Conservation (phyloP, 2,888 invertebrate species). For the Drosophila demipolita region DNA sequence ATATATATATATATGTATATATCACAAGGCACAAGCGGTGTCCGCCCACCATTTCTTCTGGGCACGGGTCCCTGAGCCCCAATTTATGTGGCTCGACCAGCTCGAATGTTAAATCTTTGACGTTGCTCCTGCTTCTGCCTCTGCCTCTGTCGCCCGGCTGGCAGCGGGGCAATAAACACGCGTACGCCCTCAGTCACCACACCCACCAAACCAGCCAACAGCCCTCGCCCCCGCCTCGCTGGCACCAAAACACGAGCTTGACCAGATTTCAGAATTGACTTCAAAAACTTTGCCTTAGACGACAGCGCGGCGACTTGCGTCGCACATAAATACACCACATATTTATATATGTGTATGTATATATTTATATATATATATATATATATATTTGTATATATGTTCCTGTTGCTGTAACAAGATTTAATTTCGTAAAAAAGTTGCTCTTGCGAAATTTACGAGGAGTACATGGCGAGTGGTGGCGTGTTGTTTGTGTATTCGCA, state of each 20-base stretch:
- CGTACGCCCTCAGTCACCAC: constrained; percentile 65
- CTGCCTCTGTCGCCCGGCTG: constrained; percentile 59
- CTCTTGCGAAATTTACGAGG: constrained; percentile 77
- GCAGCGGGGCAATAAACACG: constrained; percentile 77
- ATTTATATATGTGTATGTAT: constrained; percentile 4
- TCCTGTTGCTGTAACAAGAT: constrained; percentile 74
- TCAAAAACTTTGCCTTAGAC: constrained; percentile 59
- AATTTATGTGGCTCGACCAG: constrained; percentile 81
- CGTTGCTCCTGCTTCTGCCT: constrained; percentile 74
- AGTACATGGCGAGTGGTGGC: constrained; percentile 80
- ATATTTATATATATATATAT: constrained; percentile 4
- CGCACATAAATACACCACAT: constrained; percentile 14
- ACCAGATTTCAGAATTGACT: constrained; percentile 56
- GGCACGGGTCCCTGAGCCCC: constrained; percentile 53
- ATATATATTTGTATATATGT: constrained; percentile 22
- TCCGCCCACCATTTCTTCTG: constrained; percentile 79
- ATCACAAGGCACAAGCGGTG: constrained; percentile 33
- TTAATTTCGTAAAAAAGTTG: constrained; percentile 82
- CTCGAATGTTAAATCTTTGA: constrained; percentile 78
- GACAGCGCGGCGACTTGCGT: constrained; percentile 55
- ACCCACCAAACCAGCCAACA: constrained; percentile 50
- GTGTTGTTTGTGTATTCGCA: constrained; percentile 80
- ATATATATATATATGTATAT: not conserved
- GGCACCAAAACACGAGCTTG: constrained; percentile 44
- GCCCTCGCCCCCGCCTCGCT: constrained; percentile 14